phyloP scores from a whole-genome alignment of 2,888 invertebrate genomes.

The Polymixis lichenea region DNA sequence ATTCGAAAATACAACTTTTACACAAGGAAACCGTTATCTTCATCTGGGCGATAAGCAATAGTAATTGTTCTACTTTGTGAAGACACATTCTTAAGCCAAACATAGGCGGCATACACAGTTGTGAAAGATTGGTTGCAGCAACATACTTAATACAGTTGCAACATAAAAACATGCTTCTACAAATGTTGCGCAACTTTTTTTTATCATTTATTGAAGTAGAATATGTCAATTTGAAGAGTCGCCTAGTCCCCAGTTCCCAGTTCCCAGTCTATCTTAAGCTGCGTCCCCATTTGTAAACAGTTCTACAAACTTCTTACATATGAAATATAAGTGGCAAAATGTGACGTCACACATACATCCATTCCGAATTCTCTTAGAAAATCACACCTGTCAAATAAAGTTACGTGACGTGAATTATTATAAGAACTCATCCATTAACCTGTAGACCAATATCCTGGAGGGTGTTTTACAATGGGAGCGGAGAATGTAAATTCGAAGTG shows the following conservation, averaged over 20 bases:
- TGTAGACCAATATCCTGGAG: background rate
- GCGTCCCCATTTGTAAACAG: background rate
- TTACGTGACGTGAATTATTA: background rate
- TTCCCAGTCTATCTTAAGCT: background rate
- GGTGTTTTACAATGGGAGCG: background rate
- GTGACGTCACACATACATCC: background rate
- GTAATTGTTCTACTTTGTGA: background rate
- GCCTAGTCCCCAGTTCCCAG: too few species aligned
- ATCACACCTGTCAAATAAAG: too few species aligned
- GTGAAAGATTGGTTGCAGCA: background rate
- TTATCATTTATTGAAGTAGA: background rate
- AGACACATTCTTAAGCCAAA: background rate
- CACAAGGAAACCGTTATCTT: background rate
- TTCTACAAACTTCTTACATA: background rate
- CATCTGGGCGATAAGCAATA: background rate
- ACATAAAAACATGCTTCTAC: background rate
- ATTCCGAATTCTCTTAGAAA: background rate
- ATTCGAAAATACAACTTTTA: slow-evolving; percentile 2
- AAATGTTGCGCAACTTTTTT: background rate
- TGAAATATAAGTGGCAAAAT: background rate
- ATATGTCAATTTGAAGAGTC: too few species aligned
- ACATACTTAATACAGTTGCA: background rate
- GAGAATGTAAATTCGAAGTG: too few species aligned
- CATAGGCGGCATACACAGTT: background rate
- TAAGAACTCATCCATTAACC: background rate